These are phyloP conservation scores for Stenurella melanura DNA, from an alignment of 2,888 invertebrate genomes.

Conservation along the genomic window DNA sequence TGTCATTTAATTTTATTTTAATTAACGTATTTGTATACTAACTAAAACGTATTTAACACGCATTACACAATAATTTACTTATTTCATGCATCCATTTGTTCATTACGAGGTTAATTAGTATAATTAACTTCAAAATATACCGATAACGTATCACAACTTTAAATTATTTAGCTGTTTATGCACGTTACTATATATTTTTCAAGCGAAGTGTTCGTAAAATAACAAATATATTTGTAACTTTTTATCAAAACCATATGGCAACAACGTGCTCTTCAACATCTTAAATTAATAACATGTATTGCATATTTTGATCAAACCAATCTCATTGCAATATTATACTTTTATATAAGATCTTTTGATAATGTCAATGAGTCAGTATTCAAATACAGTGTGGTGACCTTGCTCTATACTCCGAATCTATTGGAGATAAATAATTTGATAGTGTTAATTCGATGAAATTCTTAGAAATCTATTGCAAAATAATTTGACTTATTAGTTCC, in stretches of 20 bases:
- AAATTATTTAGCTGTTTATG: slow-evolving; percentile 3
- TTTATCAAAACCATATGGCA: not conserved
- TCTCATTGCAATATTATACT: not conserved
- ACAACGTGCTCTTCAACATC: not conserved
- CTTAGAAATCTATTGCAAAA: no score
- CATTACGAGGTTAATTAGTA: not conserved
- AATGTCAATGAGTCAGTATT: not conserved
- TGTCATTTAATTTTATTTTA: not conserved
- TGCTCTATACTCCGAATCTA: no score
- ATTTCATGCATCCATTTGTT: not conserved
- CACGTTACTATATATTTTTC: not conserved
- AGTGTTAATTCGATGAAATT: no score
- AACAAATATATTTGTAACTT: slow-evolving; percentile 1
- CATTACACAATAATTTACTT: slow-evolving; percentile 7
- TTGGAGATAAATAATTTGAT: no score
- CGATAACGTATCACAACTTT: not conserved
- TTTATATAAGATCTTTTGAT: not conserved
- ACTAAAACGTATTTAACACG: not conserved
- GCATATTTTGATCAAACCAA: not conserved
- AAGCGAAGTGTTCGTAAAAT: not conserved
- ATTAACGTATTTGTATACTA: not conserved
- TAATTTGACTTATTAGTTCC: no score
- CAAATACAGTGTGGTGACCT: no score
- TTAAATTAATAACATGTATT: not conserved
- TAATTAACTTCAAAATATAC: slow-evolving; percentile 1